Evolutionary conservation across 1,140 invertebrate genomes (phyloP), one percentile per base, ranked within the genome.

Genomic region (Phortica variegata): DNA sequence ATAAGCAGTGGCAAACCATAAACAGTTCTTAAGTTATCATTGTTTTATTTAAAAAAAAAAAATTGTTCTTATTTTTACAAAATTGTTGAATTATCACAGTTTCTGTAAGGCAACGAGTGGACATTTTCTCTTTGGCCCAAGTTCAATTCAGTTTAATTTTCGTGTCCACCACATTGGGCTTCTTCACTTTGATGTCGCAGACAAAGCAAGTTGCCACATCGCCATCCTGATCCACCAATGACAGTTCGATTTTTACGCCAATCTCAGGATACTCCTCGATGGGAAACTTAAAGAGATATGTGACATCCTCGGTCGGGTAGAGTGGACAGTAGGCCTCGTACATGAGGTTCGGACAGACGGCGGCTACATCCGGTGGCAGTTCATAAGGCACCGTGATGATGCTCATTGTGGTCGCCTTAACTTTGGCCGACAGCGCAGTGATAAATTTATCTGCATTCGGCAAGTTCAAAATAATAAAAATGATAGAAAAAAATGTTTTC

Each of bases 171-270:
- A 38, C 43, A 7, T 38, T 26, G 1, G 40, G 49, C 36, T 71
- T 71, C 21, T 63, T 70, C 5, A 74, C 71, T 43, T 73, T 73
- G 13, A 74, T 74, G 29, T 69, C 66, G 39, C 70, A 73, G 0
- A 57, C 41, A 16, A 74, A 74, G 43, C 71, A 74, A 8, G 60
- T 71, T 9, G 58, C 55, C 0, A 54, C 15, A 3, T 65, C 62
- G 3, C 33, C 26, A 47, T 74, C 61, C 49, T 73, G 66, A 55
- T 74, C 71, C 23, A 59, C 63, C 31, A 74, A n/a, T 43, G 58
- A 57, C 12, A 74, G 59, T 42, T 74, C 71, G 31, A 74, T 60
- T 32, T 66, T 74, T 0, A 66, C 61, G 20, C 63, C 65, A 3
- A 74, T 58, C 42, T 74, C 71, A 0, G 66, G 71, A 43, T 74